Conservation (phyloP, 2,113 vertebrate species). For the Carollia perspicillata region DNA sequence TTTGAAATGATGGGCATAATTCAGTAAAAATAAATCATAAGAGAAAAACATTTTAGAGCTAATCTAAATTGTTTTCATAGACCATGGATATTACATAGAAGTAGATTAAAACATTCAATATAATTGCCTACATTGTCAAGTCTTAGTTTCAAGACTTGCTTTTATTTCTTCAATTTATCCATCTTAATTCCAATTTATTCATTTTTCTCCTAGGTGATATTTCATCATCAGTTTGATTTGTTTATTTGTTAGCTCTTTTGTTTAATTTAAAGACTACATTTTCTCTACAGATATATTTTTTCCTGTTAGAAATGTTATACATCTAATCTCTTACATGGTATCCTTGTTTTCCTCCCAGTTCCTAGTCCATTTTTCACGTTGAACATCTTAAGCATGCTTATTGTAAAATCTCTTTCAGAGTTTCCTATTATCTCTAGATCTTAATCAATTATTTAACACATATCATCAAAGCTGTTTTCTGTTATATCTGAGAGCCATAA, state of each 20-base stretch:
- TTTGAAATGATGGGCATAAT: not conserved
- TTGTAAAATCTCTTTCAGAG: not conserved
- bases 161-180: not conserved
- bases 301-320: not conserved
- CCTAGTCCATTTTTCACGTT: not conserved
- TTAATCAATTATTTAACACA: not conserved
- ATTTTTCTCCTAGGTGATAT: not conserved
- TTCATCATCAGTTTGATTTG: not conserved
- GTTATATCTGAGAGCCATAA: not conserved
- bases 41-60: not conserved
- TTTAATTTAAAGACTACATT: not conserved
- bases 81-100: not conserved
- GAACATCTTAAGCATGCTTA: not conserved
- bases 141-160: not conserved
- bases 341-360: not conserved
- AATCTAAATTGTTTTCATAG: not conserved
- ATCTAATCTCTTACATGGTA: not conserved
- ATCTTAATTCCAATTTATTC: not conserved
- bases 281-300: not conserved
- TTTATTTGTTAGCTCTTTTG: not conserved
- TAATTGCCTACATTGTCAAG: not conserved
- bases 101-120: not conserved
- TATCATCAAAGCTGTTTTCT: not conserved
- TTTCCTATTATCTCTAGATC: not conserved
- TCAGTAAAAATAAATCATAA: not conserved